Conservation (phyloP, 2,888 invertebrate species). For the Zele albiditarsus region DNA sequence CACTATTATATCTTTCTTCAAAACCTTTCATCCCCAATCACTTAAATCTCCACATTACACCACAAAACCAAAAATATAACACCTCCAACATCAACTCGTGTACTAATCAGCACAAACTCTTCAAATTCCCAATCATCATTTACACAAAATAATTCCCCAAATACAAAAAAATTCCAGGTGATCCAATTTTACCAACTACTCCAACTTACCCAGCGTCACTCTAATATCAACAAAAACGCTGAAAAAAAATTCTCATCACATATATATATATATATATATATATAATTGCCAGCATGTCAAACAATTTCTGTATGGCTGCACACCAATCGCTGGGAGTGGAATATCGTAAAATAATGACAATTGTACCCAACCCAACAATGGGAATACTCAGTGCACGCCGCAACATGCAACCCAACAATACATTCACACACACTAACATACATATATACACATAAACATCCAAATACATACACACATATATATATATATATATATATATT, state of each 20-base stretch:
- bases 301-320: slow-evolving; percentile 67
- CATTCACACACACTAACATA: neutral
- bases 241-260: neutral
- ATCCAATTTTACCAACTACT: no score
- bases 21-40: no score
- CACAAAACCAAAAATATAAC: no score
- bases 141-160: no score
- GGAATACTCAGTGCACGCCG: slow-evolving; percentile 44
- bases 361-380: slow-evolving; percentile 59
- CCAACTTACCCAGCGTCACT: no score
- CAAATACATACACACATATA: neutral
- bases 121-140: no score
- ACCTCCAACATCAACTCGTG: no score
- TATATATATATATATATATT: slow-evolving; percentile 25
- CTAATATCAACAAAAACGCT: neutral
- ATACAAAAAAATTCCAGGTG: no score
- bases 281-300: slow-evolving; percentile 62
- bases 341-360: slow-evolving; percentile 70
- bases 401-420: neutral
- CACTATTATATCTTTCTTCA: no score
- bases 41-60: no score
- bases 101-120: no score
- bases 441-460: neutral
- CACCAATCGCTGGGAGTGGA: slow-evolving; percentile 60
- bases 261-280: neutral